Percentiles rank a stretch among this genome's conserved stretches.
Conservation (phyloP, 1,140 invertebrate genomes). For the Pachypeltis micranthus region DNA sequence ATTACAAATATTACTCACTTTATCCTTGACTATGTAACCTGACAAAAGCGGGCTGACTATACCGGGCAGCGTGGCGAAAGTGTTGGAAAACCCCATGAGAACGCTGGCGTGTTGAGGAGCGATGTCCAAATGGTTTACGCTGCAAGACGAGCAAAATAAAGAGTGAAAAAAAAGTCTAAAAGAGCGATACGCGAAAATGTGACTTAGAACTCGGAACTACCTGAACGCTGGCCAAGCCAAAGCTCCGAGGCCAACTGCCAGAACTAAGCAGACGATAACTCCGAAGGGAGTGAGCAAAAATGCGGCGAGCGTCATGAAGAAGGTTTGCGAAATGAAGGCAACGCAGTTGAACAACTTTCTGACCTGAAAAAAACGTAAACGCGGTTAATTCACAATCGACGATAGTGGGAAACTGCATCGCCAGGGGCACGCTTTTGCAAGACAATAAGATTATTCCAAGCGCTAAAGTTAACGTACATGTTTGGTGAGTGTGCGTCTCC, state of each 20-base stretch:
- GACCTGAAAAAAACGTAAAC: constrained; percentile 39
- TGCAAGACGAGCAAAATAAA: constrained; percentile 33
- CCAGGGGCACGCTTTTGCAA: too few relatives aligned
- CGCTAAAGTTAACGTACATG: too few relatives aligned
- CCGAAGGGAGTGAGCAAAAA: constrained; percentile 49
- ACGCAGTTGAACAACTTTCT: constrained; percentile 61
- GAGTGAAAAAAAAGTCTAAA: background rate
- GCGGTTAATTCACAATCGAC: background rate
- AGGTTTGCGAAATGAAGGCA: constrained; percentile 66
- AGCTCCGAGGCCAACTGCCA: constrained; percentile 76
- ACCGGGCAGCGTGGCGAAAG: constrained; percentile 74
- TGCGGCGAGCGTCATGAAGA: constrained; percentile 71
- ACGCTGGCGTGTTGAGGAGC: constrained; percentile 69
- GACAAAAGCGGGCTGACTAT: constrained; percentile 70
- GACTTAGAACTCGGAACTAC: constrained; percentile 37
- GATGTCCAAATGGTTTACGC: constrained; percentile 76
- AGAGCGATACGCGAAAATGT: too few relatives aligned
- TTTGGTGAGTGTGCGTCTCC: too few relatives aligned
- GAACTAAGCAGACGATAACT: constrained; percentile 62
- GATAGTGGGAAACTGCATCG: background rate
- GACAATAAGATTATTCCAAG: too few relatives aligned
- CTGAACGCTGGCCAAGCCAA: constrained; percentile 81
- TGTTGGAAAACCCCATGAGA: constrained; percentile 77
- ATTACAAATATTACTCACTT: constrained; percentile 45
- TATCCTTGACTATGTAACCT: constrained; percentile 58